Evolutionary conservation across 2,113 vertebrate genomes (phyloP).

Genomic region (Pygoscelis adeliae): DNA sequence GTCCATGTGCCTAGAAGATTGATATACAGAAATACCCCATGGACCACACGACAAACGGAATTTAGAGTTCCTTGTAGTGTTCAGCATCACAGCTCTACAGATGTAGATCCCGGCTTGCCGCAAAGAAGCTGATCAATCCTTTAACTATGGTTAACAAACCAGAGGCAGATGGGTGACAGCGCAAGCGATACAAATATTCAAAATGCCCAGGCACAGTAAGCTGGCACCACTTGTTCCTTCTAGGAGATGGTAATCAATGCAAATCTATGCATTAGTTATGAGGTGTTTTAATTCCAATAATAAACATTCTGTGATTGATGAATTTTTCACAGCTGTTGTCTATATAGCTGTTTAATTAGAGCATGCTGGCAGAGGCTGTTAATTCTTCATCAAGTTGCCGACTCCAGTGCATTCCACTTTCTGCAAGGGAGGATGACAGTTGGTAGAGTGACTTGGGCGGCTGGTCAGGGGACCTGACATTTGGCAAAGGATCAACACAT

Average conservation of each 20-base stretch:
- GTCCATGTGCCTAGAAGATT: accelerated
- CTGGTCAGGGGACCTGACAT: slow-evolving; percentile 4
- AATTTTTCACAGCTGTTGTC: slow-evolving; percentile 68
- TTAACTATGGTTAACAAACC: background rate
- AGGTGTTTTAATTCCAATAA: slow-evolving; percentile 68
- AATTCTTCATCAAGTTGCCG: slow-evolving; percentile 20
- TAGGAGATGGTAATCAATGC: slow-evolving; percentile 43
- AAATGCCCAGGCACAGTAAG: background rate
- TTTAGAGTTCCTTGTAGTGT: background rate
- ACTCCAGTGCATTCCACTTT: background rate
- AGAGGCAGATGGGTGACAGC: background rate
- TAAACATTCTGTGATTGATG: slow-evolving; percentile 67
- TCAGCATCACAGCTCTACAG: background rate
- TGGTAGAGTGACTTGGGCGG: background rate
- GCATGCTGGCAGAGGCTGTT: slow-evolving; percentile 25
- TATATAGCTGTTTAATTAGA: slow-evolving; percentile 61
- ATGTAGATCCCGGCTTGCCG: background rate
- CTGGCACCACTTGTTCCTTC: background rate
- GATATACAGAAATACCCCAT: background rate
- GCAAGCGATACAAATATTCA: background rate
- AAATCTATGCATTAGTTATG: slow-evolving; percentile 61
- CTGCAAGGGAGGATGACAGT: slow-evolving; percentile 26
- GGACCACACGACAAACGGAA: background rate
- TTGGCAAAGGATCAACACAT: background rate
- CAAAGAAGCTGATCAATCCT: background rate